phyloP scores from a whole-genome alignment of 53 echinoderm and acorn worm genomes.

The Crossaster papposus region DNA sequence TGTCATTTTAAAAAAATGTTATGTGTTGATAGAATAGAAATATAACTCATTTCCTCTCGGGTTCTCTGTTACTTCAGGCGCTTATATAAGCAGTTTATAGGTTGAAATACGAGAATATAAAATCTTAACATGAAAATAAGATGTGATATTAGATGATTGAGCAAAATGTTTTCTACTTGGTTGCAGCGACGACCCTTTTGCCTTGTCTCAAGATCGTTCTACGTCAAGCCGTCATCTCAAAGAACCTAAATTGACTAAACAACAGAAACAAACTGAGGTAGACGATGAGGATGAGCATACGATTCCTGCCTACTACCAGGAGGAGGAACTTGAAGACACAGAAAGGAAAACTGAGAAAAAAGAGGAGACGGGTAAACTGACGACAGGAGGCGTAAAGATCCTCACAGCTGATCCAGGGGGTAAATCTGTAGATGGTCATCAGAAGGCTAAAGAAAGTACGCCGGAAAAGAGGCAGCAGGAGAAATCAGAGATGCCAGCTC shows the following conservation, averaged over 20 bases:
- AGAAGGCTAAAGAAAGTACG: slow-evolving; percentile 13
- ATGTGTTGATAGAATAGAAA: neutral
- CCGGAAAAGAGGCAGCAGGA: slow-evolving; percentile 29
- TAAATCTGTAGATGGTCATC: neutral
- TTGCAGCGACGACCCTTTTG: slow-evolving; percentile 61
- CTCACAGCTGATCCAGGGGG: neutral
- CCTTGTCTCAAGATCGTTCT: slow-evolving; percentile 26
- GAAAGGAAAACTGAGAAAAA: neutral
- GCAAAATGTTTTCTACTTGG: neutral
- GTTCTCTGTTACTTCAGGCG: no score
- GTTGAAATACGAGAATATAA: no score
- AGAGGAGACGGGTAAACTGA: slow-evolving; percentile 6
- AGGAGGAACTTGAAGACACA: slow-evolving; percentile 5
- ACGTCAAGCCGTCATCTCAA: neutral
- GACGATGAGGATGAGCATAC: slow-evolving; percentile 42
- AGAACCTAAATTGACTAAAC: slow-evolving; percentile 1
- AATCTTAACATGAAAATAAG: no score
- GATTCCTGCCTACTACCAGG: slow-evolving; percentile 57
- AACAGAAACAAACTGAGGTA: slow-evolving; percentile 6
- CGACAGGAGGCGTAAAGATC: neutral
- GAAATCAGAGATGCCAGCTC: neutral
- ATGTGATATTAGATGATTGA: neutral
- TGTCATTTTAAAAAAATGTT: neutral
- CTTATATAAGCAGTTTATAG: no score
- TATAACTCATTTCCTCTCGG: no score